phyloP scores from a whole-genome alignment of 2,113 vertebrate species.

The Sinocyclocheilus anshuiensis region DNA sequence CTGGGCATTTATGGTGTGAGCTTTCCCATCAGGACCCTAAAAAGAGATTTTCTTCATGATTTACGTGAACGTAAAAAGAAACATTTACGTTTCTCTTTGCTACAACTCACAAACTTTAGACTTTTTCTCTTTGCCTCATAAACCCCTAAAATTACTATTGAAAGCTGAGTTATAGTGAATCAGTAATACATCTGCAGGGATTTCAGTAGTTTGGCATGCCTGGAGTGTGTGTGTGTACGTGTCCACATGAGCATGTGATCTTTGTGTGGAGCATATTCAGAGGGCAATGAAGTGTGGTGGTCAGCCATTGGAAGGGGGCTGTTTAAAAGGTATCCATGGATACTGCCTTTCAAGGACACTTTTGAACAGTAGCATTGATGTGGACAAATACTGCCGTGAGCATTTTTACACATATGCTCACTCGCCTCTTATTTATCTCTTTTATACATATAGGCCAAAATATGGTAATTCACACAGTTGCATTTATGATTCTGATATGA shows the following conservation, averaged over 20 bases:
- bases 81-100: neutral
- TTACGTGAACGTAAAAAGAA: neutral
- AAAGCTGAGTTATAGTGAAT: conserved; percentile 9
- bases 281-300: conserved; percentile 54
- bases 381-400: conserved; percentile 3
- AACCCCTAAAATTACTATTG: neutral
- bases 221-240: conserved; percentile 28
- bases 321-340: conserved; percentile 71
- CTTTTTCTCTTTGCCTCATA: neutral
- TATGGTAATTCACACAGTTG: neutral
- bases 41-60: neutral
- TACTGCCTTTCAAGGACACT: conserved; percentile 65
- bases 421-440: conserved; percentile 26
- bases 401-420: neutral
- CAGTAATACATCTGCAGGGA: conserved; percentile 20
- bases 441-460: conserved; percentile 33
- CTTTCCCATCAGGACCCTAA: neutral
- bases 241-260: conserved; percentile 23
- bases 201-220: conserved; percentile 1
- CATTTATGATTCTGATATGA: neutral
- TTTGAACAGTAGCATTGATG: conserved; percentile 57
- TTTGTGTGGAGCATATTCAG: conserved; percentile 8
- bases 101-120: conserved; percentile 18
- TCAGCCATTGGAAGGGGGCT: conserved; percentile 66
- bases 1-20: neutral